A percentile compares a stretch with the other conserved stretches of the same genome.
These are phyloP conservation scores for Cyclopterus lumpus DNA, from an alignment of 2,797 vertebrate species.

Conservation along the genomic window DNA sequence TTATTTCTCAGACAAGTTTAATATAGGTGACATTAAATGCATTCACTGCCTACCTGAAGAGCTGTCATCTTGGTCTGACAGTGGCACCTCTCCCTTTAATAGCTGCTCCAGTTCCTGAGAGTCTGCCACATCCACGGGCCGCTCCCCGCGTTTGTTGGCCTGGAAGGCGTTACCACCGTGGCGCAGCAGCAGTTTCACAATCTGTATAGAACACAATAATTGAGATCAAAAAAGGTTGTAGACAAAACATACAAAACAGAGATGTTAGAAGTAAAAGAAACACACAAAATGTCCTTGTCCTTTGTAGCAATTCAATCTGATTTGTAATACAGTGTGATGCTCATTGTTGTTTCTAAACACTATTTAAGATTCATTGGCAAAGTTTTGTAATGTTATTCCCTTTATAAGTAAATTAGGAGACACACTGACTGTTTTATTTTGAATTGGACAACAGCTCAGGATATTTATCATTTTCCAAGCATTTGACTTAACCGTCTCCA, in stretches of 20 bases:
- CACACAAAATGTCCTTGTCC: neutral
- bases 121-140: constrained; percentile 97
- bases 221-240: neutral
- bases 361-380: neutral
- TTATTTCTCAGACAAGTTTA: neutral
- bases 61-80: constrained; percentile 95
- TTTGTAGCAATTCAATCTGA: neutral
- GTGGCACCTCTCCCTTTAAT: constrained; percentile 91
- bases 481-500: neutral
- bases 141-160: constrained; percentile 96
- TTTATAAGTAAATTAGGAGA: neutral
- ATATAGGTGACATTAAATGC: neutral
- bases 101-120: constrained; percentile 95
- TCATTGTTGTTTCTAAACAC: neutral
- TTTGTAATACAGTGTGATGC: neutral
- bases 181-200: constrained; percentile 96
- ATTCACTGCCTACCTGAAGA: constrained; percentile 88
- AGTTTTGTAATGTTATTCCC: neutral
- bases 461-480: neutral
- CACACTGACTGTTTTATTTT: neutral
- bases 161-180: constrained; percentile 98
- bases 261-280: neutral
- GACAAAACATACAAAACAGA: neutral
- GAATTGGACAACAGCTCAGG: neutral
- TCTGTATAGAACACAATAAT: constrained; percentile 78